These are phyloP conservation scores for Capreolus pygargus DNA, from an alignment of 2,113 vertebrate species.

Conservation along the genomic window DNA sequence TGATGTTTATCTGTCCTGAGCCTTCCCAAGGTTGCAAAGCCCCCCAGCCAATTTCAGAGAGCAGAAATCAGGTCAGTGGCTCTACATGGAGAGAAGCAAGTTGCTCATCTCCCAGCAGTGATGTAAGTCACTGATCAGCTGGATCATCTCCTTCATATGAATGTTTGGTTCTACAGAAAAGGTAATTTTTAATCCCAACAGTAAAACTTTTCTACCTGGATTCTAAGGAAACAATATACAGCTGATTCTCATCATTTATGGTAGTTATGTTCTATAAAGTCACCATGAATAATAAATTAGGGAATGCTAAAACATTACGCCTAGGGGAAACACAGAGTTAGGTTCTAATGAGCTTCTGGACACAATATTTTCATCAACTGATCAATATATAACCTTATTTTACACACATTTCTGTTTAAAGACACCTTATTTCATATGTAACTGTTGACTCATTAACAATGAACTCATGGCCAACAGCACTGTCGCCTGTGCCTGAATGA, in stretches of 20 bases:
- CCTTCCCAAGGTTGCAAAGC: neutral
- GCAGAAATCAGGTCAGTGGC: neutral
- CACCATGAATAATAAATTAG: neutral
- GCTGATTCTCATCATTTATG: neutral
- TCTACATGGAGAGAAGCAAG: neutral
- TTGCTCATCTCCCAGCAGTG: neutral
- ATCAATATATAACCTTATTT: neutral
- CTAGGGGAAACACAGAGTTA: neutral
- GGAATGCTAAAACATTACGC: neutral
- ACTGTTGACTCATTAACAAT: neutral
- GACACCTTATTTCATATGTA: neutral
- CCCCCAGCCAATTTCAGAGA: neutral
- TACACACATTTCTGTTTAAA: neutral
- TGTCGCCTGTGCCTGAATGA: neutral
- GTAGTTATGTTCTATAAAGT: neutral
- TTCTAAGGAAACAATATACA: neutral
- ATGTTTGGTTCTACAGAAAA: neutral
- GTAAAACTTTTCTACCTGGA: neutral
- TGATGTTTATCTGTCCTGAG: neutral
- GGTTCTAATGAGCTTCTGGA: neutral
- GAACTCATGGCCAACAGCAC: neutral
- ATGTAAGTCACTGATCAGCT: conserved; percentile 71
- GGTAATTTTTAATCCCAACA: neutral
- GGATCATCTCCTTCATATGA: neutral
- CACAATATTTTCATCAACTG: neutral